Evolutionary conservation across 2,797 vertebrate species (phyloP).

Genomic region (Danio kyathit): DNA sequence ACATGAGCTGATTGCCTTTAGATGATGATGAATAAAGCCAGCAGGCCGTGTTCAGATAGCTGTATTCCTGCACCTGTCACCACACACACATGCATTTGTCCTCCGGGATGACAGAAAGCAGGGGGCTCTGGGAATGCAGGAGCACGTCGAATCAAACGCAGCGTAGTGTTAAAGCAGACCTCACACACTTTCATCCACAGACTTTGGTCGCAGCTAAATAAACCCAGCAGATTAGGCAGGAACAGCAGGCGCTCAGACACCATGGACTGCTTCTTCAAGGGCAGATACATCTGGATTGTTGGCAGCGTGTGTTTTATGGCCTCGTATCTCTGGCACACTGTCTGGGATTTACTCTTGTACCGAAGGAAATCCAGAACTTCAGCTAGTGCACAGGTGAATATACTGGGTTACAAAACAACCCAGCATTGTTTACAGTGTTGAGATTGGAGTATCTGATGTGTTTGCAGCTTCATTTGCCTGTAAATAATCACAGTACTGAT

Average conservation of each 20-base stretch:
- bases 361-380: conserved; percentile 76
- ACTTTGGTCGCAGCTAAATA: too few species aligned
- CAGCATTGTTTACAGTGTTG: not conserved
- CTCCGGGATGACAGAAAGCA: conserved; percentile 58
- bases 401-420: too few species aligned
- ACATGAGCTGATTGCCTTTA: conserved; percentile 1
- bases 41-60: conserved; percentile 44
- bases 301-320: conserved; percentile 84
- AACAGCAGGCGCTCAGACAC: too few species aligned
- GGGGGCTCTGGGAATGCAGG: conserved; percentile 51
- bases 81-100: conserved; percentile 75
- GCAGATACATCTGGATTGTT: conserved; percentile 84
- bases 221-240: too few species aligned
- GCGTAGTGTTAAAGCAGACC: conserved; percentile 47
- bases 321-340: conserved; percentile 82
- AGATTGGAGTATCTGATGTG: conserved; percentile 7
- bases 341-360: conserved; percentile 80
- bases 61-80: conserved; percentile 84
- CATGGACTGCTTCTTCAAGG: conserved; percentile 78
- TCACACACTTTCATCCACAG: not conserved
- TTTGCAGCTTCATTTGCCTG: not conserved
- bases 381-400: conserved; percentile 82
- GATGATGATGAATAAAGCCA: conserved; percentile 10
- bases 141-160: conserved; percentile 58
- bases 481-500: not conserved